Evolutionary conservation across 2,888 invertebrate species (phyloP).

Genomic region (Cabera pusaria): DNA sequence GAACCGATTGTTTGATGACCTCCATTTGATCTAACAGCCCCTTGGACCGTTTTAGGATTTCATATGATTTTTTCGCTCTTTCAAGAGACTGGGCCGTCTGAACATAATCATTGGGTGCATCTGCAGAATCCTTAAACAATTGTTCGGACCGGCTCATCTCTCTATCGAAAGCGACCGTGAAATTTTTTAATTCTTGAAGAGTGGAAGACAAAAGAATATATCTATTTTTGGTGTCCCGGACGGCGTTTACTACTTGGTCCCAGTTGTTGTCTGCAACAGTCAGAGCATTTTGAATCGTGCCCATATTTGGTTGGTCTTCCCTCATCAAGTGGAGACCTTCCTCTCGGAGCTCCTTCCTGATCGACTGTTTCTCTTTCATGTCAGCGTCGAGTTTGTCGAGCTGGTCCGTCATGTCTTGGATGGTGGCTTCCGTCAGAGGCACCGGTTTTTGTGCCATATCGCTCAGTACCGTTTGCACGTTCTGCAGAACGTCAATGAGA

Average conservation of each 20-base stretch:
- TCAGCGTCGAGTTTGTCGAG: slow-evolving; percentile 82
- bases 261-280: slow-evolving; percentile 91
- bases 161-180: slow-evolving; percentile 86
- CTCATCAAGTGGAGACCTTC: slow-evolving; percentile 91
- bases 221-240: slow-evolving; percentile 89
- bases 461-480: slow-evolving; percentile 81
- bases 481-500: slow-evolving; percentile 85
- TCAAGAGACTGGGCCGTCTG: slow-evolving; percentile 89
- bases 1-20: slow-evolving; percentile 87
- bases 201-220: slow-evolving; percentile 88
- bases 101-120: slow-evolving; percentile 87
- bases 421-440: slow-evolving; percentile 71
- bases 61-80: slow-evolving; percentile 89
- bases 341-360: slow-evolving; percentile 89
- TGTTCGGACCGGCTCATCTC: slow-evolving; percentile 88
- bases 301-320: slow-evolving; percentile 91
- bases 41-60: slow-evolving; percentile 89
- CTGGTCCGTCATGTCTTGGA: slow-evolving; percentile 75
- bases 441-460: slow-evolving; percentile 79
- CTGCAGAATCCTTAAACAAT: slow-evolving; percentile 84
- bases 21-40: slow-evolving; percentile 90
- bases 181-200: slow-evolving; percentile 89
- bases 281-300: slow-evolving; percentile 90
- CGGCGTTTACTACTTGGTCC: slow-evolving; percentile 89
- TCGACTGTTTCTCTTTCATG: slow-evolving; percentile 82